These are phyloP conservation scores for Caenorhabditis remanei DNA, from an alignment of 1,140 invertebrate genomes.

Conservation along the genomic window DNA sequence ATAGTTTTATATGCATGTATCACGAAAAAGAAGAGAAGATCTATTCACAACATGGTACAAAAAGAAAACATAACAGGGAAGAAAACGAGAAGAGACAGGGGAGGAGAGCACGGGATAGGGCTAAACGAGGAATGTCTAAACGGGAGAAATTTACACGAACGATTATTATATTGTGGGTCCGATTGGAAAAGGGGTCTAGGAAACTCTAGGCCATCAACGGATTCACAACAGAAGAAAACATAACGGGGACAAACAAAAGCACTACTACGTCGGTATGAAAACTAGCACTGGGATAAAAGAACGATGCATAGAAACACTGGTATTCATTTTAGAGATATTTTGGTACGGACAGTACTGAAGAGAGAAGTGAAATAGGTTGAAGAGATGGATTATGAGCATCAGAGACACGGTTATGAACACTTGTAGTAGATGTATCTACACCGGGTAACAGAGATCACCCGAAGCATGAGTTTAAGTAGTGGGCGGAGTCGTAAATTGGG, in stretches of 20 bases:
- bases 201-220: no score
- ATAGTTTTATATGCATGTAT: not conserved
- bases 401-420: not conserved
- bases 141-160: not conserved
- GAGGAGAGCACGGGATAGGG: not conserved
- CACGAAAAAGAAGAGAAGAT: not conserved
- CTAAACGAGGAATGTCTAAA: conserved; percentile 54
- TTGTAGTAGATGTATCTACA: no score
- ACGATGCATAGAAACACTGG: not conserved
- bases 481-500: conserved; percentile 3
- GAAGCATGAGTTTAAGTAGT: not conserved
- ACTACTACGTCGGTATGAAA: not conserved
- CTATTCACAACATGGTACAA: conserved; percentile 32
- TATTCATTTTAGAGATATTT: not conserved
- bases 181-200: no score
- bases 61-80: not conserved
- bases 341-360: not conserved
- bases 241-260: conserved; percentile 34
- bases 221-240: no score
- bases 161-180: no score
- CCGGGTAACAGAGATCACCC: no score
- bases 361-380: conserved; percentile 10
- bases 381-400: conserved; percentile 48
- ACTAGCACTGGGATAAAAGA: conserved; percentile 16
- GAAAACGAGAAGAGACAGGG: not conserved